Evolutionary conservation across 2,113 vertebrate genomes (phyloP).

Genomic region (Podiceps cristatus): DNA sequence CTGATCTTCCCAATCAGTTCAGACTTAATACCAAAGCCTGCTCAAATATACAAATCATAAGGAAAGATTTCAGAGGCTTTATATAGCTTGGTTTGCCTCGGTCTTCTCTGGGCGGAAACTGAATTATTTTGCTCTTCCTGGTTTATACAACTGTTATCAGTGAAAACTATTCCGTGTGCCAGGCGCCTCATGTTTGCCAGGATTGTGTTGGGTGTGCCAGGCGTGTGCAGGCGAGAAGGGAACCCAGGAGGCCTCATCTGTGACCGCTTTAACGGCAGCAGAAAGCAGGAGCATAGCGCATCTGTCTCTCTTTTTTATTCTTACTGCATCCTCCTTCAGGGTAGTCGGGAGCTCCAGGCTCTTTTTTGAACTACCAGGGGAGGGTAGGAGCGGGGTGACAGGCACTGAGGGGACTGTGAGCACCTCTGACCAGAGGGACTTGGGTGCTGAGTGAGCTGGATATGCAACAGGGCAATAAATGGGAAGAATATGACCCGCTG

Average conservation of each 20-base stretch:
- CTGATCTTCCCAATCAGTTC: constrained; percentile 56
- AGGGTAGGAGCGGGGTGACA: neutral
- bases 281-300: neutral
- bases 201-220: neutral
- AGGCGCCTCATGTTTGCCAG: neutral
- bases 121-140: neutral
- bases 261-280: neutral
- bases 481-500: neutral
- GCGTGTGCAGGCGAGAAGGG: neutral
- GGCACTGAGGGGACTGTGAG: neutral
- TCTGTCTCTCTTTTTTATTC: too few species aligned
- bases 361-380: neutral
- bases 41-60: constrained; percentile 4
- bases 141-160: neutral
- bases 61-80: constrained; percentile 21
- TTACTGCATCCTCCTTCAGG: neutral
- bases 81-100: neutral
- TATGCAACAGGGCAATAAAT: fast-evolving
- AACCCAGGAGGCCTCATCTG: neutral
- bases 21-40: constrained; percentile 48
- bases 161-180: neutral
- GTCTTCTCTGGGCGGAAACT: neutral
- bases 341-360: neutral
- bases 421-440: neutral
- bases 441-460: fast-evolving